phyloP scores from a whole-genome alignment of 2,888 invertebrate species.

The Catocala nupta region DNA sequence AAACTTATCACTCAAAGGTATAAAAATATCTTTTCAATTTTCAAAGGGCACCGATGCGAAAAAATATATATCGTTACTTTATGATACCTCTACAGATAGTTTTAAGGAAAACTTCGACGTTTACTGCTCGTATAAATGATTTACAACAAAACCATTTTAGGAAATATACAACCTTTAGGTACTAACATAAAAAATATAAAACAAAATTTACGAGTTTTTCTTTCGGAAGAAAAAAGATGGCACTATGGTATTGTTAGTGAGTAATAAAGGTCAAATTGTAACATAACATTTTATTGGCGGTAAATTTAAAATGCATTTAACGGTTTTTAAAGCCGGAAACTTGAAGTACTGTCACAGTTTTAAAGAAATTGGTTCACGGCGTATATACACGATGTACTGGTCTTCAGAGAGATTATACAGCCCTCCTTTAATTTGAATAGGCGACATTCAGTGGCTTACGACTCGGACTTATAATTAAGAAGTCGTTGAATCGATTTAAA shows the following conservation, averaged over 20 bases:
- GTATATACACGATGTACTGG: too few species aligned
- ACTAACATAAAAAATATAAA: constrained; percentile 55
- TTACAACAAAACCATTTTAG: constrained; percentile 68
- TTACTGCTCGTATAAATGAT: constrained; percentile 75
- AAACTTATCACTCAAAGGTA: constrained; percentile 21
- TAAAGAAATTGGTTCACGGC: constrained; percentile 15
- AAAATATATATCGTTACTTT: constrained; percentile 23
- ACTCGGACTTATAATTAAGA: too few species aligned
- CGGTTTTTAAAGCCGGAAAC: constrained; percentile 39
- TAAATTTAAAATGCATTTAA: constrained; percentile 35
- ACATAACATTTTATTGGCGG: constrained; percentile 43
- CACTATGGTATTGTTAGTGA: constrained; percentile 53
- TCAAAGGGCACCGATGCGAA: constrained; percentile 35
- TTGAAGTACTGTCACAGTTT: constrained; percentile 4
- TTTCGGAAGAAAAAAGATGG: constrained; percentile 62
- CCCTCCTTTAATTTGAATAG: too few species aligned
- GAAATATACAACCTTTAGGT: constrained; percentile 55
- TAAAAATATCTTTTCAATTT: constrained; percentile 27
- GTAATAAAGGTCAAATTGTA: constrained; percentile 52
- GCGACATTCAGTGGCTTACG: too few species aligned
- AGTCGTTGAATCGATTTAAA: too few species aligned
- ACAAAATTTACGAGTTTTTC: constrained; percentile 68
- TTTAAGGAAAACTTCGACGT: constrained; percentile 70
- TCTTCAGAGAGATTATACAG: too few species aligned
- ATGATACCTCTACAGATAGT: constrained; percentile 41